Conservation (phyloP, 2,797 vertebrate species). For the Passerculus sandwichensis region DNA sequence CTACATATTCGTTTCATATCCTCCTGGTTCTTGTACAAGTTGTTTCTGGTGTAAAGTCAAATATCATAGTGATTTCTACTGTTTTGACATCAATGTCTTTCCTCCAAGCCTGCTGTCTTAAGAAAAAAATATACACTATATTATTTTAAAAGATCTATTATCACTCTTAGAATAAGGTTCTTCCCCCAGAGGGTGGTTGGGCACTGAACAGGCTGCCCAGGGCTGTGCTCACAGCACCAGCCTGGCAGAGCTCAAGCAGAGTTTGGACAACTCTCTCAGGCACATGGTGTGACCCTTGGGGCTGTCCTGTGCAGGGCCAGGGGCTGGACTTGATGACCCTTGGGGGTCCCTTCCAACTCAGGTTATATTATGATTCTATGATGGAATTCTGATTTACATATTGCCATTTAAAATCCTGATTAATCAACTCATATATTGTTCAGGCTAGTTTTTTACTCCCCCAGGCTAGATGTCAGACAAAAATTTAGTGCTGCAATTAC, state of each 20-base stretch:
- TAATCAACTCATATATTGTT: neutral
- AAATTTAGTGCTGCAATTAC: neutral
- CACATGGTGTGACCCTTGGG: neutral
- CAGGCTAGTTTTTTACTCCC: neutral
- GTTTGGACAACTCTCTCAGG: neutral
- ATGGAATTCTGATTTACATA: neutral
- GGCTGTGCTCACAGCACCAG: neutral
- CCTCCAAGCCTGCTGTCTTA: neutral
- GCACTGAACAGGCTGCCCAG: neutral
- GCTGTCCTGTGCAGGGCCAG: neutral
- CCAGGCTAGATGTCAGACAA: neutral
- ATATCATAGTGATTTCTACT: neutral
- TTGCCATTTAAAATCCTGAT: neutral
- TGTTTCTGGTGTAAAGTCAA: constrained; percentile 21
- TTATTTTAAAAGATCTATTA: neutral
- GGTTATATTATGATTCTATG: neutral
- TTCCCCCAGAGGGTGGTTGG: neutral
- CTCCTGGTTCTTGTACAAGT: neutral
- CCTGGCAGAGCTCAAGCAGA: neutral
- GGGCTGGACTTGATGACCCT: neutral
- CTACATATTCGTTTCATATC: neutral
- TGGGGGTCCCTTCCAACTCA: neutral
- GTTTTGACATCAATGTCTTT: constrained; percentile 18
- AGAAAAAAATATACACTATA: neutral
- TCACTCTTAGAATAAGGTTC: neutral